These are phyloP conservation scores for Mimumesa dahlbomi DNA, from an alignment of 2,888 invertebrate species.

Conservation along the genomic window DNA sequence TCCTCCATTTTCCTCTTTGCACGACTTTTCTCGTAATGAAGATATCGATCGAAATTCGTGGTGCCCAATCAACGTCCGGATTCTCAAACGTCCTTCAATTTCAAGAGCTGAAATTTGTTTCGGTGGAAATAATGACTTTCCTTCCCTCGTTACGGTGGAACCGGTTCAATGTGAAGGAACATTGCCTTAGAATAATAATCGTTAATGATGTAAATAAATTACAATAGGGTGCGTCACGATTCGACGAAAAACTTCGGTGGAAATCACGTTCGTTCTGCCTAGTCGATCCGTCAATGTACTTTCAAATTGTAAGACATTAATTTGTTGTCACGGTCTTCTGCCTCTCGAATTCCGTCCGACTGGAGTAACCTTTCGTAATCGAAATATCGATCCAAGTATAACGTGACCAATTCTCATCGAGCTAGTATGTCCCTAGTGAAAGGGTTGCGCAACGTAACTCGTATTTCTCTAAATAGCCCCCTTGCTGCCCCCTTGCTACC, in stretches of 20 bases:
- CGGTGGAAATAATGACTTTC: no score
- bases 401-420: slow-evolving; percentile 69
- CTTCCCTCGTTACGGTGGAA: no score
- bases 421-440: slow-evolving; percentile 53
- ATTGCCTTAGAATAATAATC: no score
- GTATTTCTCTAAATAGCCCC: slow-evolving; percentile 54
- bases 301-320: slow-evolving; percentile 1
- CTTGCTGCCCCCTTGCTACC: not conserved
- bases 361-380: slow-evolving; percentile 49
- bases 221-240: not conserved
- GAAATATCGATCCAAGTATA: slow-evolving; percentile 70
- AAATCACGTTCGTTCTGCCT: no score
- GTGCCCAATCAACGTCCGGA: slow-evolving; percentile 3
- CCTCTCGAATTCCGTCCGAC: not conserved
- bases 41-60: not conserved
- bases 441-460: slow-evolving; percentile 64
- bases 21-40: slow-evolving; percentile 5
- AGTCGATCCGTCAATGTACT: no score
- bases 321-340: no score
- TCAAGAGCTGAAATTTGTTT: not conserved
- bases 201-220: no score
- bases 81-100: not conserved
- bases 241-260: not conserved
- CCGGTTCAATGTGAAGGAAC: no score
- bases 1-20: not conserved